A percentile compares a stretch with the other conserved stretches of the same genome.
These are phyloP conservation scores for Nipponia nippon DNA, from an alignment of 2,113 vertebrate genomes.

Conservation along the genomic window DNA sequence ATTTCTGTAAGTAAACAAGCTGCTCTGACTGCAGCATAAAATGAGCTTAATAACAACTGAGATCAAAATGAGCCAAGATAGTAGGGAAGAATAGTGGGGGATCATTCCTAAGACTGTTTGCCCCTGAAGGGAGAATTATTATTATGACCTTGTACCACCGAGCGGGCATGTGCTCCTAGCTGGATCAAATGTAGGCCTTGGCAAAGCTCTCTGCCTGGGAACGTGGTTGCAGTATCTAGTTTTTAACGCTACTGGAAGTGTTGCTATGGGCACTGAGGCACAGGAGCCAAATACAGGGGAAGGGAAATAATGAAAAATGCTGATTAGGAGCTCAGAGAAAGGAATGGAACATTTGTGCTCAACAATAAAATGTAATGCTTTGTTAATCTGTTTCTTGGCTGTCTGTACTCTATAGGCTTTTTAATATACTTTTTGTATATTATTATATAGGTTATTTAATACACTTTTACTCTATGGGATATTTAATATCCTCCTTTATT, in stretches of 20 bases:
- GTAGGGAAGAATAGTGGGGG: conserved; percentile 20
- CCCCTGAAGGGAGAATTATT: conserved; percentile 54
- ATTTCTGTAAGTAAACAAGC: conserved; percentile 35
- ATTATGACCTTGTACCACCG: conserved; percentile 38
- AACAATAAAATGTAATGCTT: conserved; percentile 75
- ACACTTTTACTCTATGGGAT: neutral
- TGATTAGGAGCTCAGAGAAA: conserved; percentile 73
- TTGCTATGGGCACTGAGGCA: conserved; percentile 65
- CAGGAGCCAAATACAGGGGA: conserved; percentile 58
- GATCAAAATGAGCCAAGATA: conserved; percentile 59
- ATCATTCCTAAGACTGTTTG: conserved; percentile 55
- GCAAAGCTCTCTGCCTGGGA: conserved; percentile 18
- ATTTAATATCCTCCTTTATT: conserved; percentile 45
- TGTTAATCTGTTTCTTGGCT: conserved; percentile 74
- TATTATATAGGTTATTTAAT: conserved; percentile 39
- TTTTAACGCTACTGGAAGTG: conserved; percentile 47
- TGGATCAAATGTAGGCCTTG: conserved; percentile 43
- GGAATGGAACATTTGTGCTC: conserved; percentile 71
- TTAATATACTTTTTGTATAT: conserved; percentile 60
- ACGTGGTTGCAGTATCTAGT: neutral
- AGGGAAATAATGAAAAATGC: conserved; percentile 75
- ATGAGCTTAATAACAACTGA: conserved; percentile 35
- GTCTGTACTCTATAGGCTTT: conserved; percentile 58
- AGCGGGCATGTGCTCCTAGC: conserved; percentile 13
- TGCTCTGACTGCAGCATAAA: neutral